Evolutionary conservation across 2,113 vertebrate species (phyloP), one percentile per base, ranked within the genome.

Genomic region (Rhinogobius similis): DNA sequence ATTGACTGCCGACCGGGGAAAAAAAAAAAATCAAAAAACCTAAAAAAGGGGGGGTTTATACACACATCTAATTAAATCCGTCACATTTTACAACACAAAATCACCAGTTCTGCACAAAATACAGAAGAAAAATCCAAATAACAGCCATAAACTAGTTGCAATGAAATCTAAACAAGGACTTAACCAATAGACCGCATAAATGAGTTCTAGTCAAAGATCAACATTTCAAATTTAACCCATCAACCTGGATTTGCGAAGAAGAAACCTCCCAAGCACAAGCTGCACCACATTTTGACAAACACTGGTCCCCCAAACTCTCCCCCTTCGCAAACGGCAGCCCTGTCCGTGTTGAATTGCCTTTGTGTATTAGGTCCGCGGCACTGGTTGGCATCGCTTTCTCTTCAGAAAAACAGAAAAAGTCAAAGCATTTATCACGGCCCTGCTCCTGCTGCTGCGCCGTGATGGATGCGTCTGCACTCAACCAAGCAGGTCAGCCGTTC

Each of bases 401-500:
- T 72, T 75, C 24, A 53, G 29, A 61, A 56, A 72, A 73, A 76
- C 6, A 26, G 58, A 68, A 52, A 64, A 82, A 70, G 67, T 23
- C 21, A 70, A 78, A 71, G 65, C 79, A 67, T 86, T 87, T 76
- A 69, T 88, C 82, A 79, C 79, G 66, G 58, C 66, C 72, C n/a
- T 46, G 18, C 55, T 82, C 55, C 72, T 71, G 73, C 75, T 85
- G 39, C 21, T 72, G 76, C 79, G 58, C 64, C 20, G 55, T 87
- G 80, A 88, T 79, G 67, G 82, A 86, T 87, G 79, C 73, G 5
- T 55, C 67, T 32, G 52, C 73, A 26, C 73, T 55, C 56, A 80
- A 85, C 58, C 81, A 63, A 79, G 76, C 69, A 79, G 86, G 87
- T 86, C 82, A 84, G 72, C 74, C 72, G 65, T 73, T 56, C 81